Evolutionary conservation across 1,140 invertebrate species (phyloP).

Genomic region (Megathymus violae): DNA sequence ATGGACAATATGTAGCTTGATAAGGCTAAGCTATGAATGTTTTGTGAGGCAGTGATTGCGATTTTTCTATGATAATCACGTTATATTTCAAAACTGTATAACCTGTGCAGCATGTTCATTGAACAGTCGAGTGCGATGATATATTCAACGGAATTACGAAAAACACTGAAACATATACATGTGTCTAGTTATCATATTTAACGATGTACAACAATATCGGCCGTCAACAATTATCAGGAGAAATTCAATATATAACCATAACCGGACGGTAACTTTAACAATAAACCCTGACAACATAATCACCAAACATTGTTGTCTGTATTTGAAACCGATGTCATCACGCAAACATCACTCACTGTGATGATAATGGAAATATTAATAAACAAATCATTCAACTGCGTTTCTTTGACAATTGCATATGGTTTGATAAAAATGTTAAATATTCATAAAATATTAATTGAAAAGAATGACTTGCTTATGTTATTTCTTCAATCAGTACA

Average conservation of each 20-base stretch:
- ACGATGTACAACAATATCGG: neutral
- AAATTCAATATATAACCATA: neutral
- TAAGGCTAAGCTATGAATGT: conserved; percentile 81
- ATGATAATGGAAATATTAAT: neutral
- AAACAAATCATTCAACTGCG: conserved; percentile 26
- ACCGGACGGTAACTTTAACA: neutral
- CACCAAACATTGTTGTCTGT: neutral
- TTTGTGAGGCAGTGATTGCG: conserved; percentile 81
- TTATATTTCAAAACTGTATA: conserved; percentile 28
- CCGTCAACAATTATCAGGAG: neutral
- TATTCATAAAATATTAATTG: neutral
- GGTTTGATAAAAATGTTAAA: too few relatives aligned
- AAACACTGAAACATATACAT: conserved; percentile 5
- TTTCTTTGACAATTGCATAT: too few relatives aligned
- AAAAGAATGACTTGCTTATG: conserved; percentile 19
- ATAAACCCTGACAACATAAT: neutral
- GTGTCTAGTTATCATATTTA: neutral
- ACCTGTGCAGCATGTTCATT: conserved; percentile 36
- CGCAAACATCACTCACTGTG: neutral
- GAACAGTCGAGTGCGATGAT: neutral
- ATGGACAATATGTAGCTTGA: conserved; percentile 74
- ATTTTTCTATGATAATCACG: conserved; percentile 56
- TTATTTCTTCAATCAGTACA: conserved; percentile 7
- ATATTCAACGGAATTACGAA: neutral
- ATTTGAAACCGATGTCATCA: neutral